Evolutionary conservation across 2,797 vertebrate genomes (phyloP), one percentile per base, ranked within the genome.

Genomic region (Mus caroli): DNA sequence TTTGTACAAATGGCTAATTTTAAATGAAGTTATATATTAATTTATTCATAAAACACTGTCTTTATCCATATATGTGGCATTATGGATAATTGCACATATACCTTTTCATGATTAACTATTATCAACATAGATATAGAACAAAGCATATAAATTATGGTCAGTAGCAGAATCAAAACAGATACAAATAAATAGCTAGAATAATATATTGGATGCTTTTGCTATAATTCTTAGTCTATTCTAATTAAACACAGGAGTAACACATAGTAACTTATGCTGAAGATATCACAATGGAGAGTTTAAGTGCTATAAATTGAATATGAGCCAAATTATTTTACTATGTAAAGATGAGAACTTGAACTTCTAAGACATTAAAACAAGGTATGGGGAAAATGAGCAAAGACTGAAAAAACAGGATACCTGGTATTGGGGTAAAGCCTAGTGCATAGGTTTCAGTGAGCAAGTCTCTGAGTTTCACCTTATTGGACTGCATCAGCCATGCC

Each of bases 221-320:
- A 69, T 40, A 24, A 76, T 91, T 91, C 88, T 93, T 26, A 91
- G 14, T 24, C 58, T 31, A 2, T 82, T 69, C 96, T 92, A 88
- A 75, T 91, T 52, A 69, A 73, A 54, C 14, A 40, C 20, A 76
- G 46, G 19, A 91, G 26, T n/a, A n/a, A n/a, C n/a, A 40, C 71
- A 10, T 7, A 78, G 76, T 79, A 71, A 91, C 85, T 73, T 80
- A n/a, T 89, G 24, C 31, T 88, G 31, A 19, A n/a, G 6, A 76
- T 67, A 37, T 62, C 46, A 69, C 50, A n/a, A 13, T n/a, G 17
- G 71, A 85, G 19, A 77, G 5, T 20, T 91, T 83, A 93, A 28
- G 78, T 64, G 83, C 24, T 69, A 43, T 34, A 76, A 92, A n/a
- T 12, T 37, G 20, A 12, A 73, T 28, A 1, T 26, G 75, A 78